Evolutionary conservation across 2,113 vertebrate genomes (phyloP).

Genomic region (Aspiorhynchus laticeps): DNA sequence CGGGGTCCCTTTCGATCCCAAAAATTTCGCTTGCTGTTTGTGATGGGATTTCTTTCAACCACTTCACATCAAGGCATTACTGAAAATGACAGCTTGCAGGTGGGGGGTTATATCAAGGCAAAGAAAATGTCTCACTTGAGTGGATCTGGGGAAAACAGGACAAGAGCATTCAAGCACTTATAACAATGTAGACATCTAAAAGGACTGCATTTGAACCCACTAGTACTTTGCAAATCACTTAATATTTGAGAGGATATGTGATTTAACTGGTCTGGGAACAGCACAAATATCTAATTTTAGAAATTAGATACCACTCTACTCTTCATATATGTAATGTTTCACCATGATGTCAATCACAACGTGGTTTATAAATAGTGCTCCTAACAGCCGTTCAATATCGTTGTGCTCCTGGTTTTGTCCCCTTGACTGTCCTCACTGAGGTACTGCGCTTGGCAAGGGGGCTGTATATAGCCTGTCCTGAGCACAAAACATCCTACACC

Average conservation of each 20-base stretch:
- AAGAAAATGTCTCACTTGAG: neutral
- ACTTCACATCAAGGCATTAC: slow-evolving; percentile 7
- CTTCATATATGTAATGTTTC: neutral
- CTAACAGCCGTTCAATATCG: neutral
- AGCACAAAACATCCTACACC: neutral
- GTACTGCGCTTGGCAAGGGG: slow-evolving; percentile 6
- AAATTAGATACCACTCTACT: neutral
- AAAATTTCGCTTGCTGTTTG: neutral
- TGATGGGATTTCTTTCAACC: slow-evolving; percentile 18
- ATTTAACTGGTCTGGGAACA: neutral
- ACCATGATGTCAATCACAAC: neutral
- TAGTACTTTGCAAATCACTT: neutral
- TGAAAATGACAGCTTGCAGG: neutral
- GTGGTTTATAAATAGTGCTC: neutral
- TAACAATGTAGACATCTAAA: neutral
- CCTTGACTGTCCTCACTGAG: slow-evolving; percentile 19
- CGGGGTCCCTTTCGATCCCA: neutral
- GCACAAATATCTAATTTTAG: neutral
- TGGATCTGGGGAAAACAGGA: neutral
- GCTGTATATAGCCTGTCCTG: slow-evolving; percentile 8
- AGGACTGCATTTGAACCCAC: neutral
- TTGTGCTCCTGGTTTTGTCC: slow-evolving; percentile 5
- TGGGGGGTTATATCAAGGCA: neutral
- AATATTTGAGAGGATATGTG: neutral
- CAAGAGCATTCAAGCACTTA: neutral